Evolutionary conservation across 64 coral and sea anemone species (phyloP).

Genomic region (Platygyra sinensis): DNA sequence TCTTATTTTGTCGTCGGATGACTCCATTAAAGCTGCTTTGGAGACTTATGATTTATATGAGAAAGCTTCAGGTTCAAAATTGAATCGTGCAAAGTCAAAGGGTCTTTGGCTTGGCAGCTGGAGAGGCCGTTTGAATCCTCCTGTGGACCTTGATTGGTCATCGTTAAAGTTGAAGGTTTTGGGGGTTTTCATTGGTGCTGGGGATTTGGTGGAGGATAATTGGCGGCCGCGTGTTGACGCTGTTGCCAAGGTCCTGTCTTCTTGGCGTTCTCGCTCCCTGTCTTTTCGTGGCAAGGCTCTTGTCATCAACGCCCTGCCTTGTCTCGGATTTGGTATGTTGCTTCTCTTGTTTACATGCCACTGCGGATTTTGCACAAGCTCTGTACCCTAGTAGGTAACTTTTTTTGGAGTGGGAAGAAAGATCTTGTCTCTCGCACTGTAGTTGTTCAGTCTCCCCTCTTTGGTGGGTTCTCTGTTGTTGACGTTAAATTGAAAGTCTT

Average conservation of each 20-base stretch:
- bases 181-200: background rate
- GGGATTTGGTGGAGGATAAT: background rate
- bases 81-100: slow-evolving; percentile 1
- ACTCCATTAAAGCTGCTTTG: background rate
- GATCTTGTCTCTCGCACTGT: background rate
- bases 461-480: background rate
- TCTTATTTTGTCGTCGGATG: background rate
- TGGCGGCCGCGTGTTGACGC: background rate
- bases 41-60: background rate
- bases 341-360: background rate
- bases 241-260: background rate
- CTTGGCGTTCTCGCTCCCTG: background rate
- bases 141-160: slow-evolving; percentile 11
- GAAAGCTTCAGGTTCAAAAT: background rate
- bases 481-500: too few relatives aligned
- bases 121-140: background rate
- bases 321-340: background rate
- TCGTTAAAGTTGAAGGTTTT: background rate
- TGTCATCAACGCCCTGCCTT: background rate
- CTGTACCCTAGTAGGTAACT: background rate
- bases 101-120: slow-evolving; percentile 8
- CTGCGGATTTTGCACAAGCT: too few relatives aligned
- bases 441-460: background rate
- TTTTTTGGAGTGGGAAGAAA: background rate
- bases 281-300: background rate